phyloP scores from a whole-genome alignment of 2,888 invertebrate genomes.

The Pediacus dermestoides region DNA sequence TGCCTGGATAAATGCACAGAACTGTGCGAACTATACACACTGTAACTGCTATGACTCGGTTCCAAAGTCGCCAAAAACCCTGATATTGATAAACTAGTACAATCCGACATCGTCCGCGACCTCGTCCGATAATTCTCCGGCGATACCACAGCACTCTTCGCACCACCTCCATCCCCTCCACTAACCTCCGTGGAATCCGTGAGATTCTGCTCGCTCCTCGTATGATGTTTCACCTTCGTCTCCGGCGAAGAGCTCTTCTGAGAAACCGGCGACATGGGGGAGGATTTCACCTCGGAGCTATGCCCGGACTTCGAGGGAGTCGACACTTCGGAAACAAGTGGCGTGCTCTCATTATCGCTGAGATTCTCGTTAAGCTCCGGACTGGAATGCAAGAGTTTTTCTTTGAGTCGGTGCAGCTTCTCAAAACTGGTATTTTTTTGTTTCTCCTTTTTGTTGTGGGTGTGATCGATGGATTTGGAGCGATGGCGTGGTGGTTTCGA shows the following conservation, averaged over 20 bases:
- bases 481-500: slow-evolving; percentile 31
- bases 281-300: slow-evolving; percentile 37
- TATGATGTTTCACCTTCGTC: slow-evolving; percentile 23
- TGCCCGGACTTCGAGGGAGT: slow-evolving; percentile 38
- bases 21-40: slow-evolving; percentile 37
- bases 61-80: slow-evolving; percentile 28
- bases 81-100: slow-evolving; percentile 33
- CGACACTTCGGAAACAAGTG: slow-evolving; percentile 56
- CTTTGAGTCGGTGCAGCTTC: slow-evolving; percentile 43
- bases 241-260: slow-evolving; percentile 34
- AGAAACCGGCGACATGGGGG: slow-evolving; percentile 34
- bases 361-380: slow-evolving; percentile 41
- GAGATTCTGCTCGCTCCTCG: slow-evolving; percentile 36
- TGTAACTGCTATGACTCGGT: slow-evolving; percentile 31
- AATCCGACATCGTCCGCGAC: slow-evolving; percentile 40
- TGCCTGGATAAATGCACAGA: slow-evolving; percentile 42
- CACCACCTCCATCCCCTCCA: slow-evolving; percentile 17
- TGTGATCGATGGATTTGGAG: slow-evolving; percentile 43
- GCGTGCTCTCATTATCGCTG: slow-evolving; percentile 67
- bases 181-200: slow-evolving; percentile 11
- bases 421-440: slow-evolving; percentile 39
- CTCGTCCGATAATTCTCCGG: slow-evolving; percentile 22
- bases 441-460: slow-evolving; percentile 27
- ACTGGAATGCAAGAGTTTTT: slow-evolving; percentile 45
- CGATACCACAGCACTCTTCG: slow-evolving; percentile 9